A percentile compares a stretch with the other conserved stretches of the same genome.
These are phyloP conservation scores for Chamaea fasciata DNA, from an alignment of 2,113 vertebrate species.

Conservation along the genomic window DNA sequence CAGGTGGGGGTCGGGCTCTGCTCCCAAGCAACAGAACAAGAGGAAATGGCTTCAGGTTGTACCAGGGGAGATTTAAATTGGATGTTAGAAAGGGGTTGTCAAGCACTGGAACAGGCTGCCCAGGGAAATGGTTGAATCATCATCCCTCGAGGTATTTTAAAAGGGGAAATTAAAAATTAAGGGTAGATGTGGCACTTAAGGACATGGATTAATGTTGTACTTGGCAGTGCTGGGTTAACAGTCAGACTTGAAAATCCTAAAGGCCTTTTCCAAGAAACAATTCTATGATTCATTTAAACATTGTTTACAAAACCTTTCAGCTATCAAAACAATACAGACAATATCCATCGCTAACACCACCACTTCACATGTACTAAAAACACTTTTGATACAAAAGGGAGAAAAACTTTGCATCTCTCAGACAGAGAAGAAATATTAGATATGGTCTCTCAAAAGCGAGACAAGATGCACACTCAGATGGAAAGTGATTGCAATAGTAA, in stretches of 20 bases:
- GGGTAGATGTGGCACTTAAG: neutral
- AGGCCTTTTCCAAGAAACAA: neutral
- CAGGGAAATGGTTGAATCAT: neutral
- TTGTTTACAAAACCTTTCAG: neutral
- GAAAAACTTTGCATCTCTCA: neutral
- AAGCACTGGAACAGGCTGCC: neutral
- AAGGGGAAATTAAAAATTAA: neutral
- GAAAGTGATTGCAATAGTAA: neutral
- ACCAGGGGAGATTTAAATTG: neutral
- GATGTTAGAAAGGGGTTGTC: neutral
- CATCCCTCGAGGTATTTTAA: neutral
- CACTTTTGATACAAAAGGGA: neutral
- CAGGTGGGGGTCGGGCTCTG: neutral
- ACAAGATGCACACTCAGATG: neutral
- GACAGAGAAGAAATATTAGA: neutral
- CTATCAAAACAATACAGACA: neutral
- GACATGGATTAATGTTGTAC: neutral
- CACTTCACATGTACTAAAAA: neutral
- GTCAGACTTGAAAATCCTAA: neutral
- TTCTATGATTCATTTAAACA: neutral
- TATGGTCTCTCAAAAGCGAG: neutral
- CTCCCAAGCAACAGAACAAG: neutral
- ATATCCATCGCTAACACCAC: neutral
- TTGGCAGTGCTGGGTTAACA: neutral
- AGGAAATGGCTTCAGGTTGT: neutral